A percentile compares a stretch with the other conserved stretches of the same genome.
phyloP scores from a whole-genome alignment of 37 sponge, comb jelly and placozoan species.

The Ephydatia muelleri region DNA sequence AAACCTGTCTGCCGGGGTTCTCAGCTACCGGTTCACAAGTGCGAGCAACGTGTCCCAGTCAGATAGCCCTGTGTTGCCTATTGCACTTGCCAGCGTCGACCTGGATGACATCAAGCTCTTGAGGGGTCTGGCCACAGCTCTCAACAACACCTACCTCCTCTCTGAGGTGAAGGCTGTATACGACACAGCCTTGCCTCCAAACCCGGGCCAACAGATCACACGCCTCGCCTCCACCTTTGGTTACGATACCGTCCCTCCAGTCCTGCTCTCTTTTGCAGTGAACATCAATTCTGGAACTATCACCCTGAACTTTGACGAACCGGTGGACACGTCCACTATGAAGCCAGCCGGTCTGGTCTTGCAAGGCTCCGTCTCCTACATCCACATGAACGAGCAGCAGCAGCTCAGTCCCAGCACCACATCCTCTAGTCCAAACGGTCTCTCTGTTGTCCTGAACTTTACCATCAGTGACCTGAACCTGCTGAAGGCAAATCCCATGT shows the following conservation, averaged over 20 bases:
- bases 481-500: slow-evolving; percentile 67
- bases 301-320: slow-evolving; percentile 85
- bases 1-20: not conserved
- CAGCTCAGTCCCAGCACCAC: slow-evolving; percentile 67
- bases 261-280: slow-evolving; percentile 56
- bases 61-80: slow-evolving; percentile 60
- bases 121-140: slow-evolving; percentile 65
- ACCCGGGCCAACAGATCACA: slow-evolving; percentile 38
- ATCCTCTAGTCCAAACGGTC: slow-evolving; percentile 73
- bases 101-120: slow-evolving; percentile 84
- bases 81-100: slow-evolving; percentile 63
- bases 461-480: slow-evolving; percentile 72
- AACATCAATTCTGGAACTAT: slow-evolving; percentile 68
- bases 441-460: slow-evolving; percentile 52
- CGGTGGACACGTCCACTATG: slow-evolving; percentile 75
- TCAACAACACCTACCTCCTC: slow-evolving; percentile 70
- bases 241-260: slow-evolving; percentile 66
- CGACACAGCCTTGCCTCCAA: slow-evolving; percentile 70
- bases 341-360: slow-evolving; percentile 66
- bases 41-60: slow-evolving; percentile 15
- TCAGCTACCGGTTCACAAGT: slow-evolving; percentile 49
- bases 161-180: slow-evolving; percentile 37
- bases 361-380: slow-evolving; percentile 43
- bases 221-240: slow-evolving; percentile 27
- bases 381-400: slow-evolving; percentile 19